Percentiles rank a stretch among this genome's conserved stretches.
These are phyloP conservation scores for Actinia tenebrosa DNA, from an alignment of 64 coral and sea anemone genomes.

Conservation along the genomic window DNA sequence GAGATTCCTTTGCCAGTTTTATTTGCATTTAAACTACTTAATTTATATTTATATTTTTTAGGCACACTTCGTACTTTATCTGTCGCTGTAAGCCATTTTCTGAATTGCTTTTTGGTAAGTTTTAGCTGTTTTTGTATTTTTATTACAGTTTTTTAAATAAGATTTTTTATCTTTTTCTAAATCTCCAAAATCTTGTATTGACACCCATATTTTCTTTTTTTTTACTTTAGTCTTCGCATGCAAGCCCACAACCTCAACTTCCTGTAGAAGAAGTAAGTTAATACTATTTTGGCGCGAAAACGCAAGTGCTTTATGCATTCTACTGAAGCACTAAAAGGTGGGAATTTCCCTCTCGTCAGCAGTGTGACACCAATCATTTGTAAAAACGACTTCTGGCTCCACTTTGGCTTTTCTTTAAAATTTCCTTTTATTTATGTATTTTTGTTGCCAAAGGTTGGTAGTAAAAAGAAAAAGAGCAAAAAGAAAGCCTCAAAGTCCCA, in stretches of 20 bases:
- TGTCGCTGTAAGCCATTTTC: conserved; percentile 85
- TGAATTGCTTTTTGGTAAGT: conserved; percentile 97
- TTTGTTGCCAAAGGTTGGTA: conserved; percentile 31
- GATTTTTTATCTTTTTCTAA: neutral
- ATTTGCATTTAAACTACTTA: too few species aligned
- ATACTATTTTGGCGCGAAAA: neutral
- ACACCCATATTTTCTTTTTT: neutral
- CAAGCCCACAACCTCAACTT: conserved; percentile 58
- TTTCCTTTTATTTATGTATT: neutral
- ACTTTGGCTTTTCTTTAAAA: too few species aligned
- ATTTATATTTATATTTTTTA: conserved; percentile 2
- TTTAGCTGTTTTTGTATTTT: neutral
- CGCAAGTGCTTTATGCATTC: too few species aligned
- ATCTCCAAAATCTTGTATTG: neutral
- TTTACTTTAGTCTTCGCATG: neutral
- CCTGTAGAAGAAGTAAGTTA: conserved; percentile 63
- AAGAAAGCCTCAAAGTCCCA: conserved; percentile 46
- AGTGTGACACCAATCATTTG: too few species aligned
- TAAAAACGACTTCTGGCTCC: too few species aligned
- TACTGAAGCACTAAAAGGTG: too few species aligned
- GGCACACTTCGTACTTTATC: conserved; percentile 79
- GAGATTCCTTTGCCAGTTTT: too few species aligned
- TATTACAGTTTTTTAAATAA: neutral
- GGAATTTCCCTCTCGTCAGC: too few species aligned
- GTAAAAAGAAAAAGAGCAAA: conserved; percentile 95